Evolutionary conservation across 1,140 invertebrate species (phyloP), one percentile per base, ranked within the genome.

Genomic region (Drosophila albomicans): DNA sequence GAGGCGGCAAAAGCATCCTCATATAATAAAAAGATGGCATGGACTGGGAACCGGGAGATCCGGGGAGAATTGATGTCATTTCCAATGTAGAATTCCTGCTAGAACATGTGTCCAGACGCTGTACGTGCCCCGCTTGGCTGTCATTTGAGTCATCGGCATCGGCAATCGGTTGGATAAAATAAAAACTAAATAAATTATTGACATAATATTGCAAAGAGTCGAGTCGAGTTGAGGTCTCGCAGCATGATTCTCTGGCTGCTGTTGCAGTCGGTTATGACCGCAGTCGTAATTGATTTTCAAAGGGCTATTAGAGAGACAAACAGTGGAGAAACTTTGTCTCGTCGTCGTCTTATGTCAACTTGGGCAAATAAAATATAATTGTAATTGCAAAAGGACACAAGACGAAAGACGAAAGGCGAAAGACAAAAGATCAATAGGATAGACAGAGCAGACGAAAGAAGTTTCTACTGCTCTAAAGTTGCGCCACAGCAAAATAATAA

Each of bases 311-410:
- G 56, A 63, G 51, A 48, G 51, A 86, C 65, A 65, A 45, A 48
- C 65, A 41, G 66, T 45, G 66, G 61, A 54, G 64, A 66, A 73
- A 68, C 45, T 51, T 68, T 74, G 51, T 57, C 35, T 35, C 20
- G 20, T 10, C 56, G 32, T 72, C 57, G 49, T 87, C 66, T 57
- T 74, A 74, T 77, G 80, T 81, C 80, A 84, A 88, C 63, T 89
- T 75, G 80, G 88, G 84, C 85, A 84, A 88, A 88, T 88, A 89
- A 89, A 89, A 81, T 77, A 89, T 88, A 84, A 89, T 88, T 88
- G 84, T 84, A 84, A 89, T 87, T 82, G 84, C 76, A 68, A 88
- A 74, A 74, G 88, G 85, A 87, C 84, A 88, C 82, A 87, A 88
- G 82, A 86, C 49, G 20, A 11, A 87, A 88, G 82, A 86, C 49